Conservation (phyloP, 2,113 vertebrate genomes). For the Furnarius figulus region DNA sequence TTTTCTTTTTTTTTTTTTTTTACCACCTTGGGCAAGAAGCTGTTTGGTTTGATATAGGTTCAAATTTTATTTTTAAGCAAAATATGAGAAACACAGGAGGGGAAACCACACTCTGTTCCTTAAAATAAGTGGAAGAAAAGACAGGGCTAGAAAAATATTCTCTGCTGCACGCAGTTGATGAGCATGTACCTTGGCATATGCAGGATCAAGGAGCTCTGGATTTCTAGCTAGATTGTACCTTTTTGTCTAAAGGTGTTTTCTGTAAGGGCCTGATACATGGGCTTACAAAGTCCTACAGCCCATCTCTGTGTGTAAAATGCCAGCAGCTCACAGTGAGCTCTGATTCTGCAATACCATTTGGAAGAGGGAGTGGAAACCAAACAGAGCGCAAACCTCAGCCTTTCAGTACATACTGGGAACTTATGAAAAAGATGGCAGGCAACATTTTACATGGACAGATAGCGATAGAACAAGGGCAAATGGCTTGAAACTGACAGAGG, state of each 20-base stretch:
- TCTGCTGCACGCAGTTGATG: not conserved
- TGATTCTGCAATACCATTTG: not conserved
- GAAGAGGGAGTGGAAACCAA: not conserved
- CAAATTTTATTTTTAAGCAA: conserved; percentile 33
- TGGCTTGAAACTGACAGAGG: not conserved
- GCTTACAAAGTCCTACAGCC: not conserved
- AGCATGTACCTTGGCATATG: not conserved
- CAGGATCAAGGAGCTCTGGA: not conserved
- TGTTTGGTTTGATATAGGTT: conserved; percentile 19
- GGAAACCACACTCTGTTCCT: conserved; percentile 13
- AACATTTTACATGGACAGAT: not conserved
- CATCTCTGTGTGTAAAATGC: not conserved
- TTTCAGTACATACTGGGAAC: not conserved
- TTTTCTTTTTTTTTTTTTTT: not conserved
- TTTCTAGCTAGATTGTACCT: not conserved
- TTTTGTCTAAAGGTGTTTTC: not conserved
- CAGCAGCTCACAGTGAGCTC: not conserved
- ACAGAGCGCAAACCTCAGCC: not conserved
- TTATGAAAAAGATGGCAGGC: not conserved
- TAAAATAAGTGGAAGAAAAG: conserved; percentile 27
- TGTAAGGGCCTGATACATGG: not conserved
- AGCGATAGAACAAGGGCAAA: not conserved
- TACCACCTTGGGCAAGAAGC: not conserved
- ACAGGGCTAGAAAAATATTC: not conserved
- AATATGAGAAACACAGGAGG: conserved; percentile 1